Base-by-base conservation (phyloP, 2,797 vertebrate species). In the Tragelaphus eurycerus region DNA sequence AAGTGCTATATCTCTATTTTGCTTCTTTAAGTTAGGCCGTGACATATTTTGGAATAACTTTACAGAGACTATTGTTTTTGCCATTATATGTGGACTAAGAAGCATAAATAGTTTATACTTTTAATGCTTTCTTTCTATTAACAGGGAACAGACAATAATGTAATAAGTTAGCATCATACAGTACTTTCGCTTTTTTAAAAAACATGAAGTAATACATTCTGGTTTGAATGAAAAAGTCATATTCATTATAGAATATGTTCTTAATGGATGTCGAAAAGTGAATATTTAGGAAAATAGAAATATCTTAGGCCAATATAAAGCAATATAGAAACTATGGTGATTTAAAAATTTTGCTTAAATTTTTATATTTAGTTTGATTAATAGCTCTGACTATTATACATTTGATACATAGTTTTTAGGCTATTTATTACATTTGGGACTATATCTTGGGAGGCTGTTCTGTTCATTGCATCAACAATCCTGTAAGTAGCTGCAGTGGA, bases 1-100 rank as follows among this genome's bases (percentile, higher is more conserved):
- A 98, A 97, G 97, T 98, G 96, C 95, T 98, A 2, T 98, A 98
- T 98, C 98, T 98, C 96, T 98, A 98, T 98, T 98, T 98, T 21
- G 0, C 96, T 98, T 98, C 97, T 98, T 98, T 98, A 98, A 97
- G 94, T 98, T 97, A 98, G 90, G 38, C 95, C 93, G 86, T 74
- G 84, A 95, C 91, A 96, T 93, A 97, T 98, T 98, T 98, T 96
- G 93, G 3, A 91, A 48, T 85, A 74, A 85, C 96, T 98, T 98
- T 91, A 93, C 86, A 94, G 95, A 97, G 98, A 95, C 92, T 97
- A 97, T 98, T 98, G 31, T 98, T 98, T 90, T 95, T 98, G 93
- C 92, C 97, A 94, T 95, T 74, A 82, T 3, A 83, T 97, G 89
- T 21, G 52, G 90, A 98, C 86, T 97, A 92, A 98, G 89, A 96